Evolutionary conservation across 2,888 invertebrate species (phyloP).

Genomic region (Microctonus brassicae): DNA sequence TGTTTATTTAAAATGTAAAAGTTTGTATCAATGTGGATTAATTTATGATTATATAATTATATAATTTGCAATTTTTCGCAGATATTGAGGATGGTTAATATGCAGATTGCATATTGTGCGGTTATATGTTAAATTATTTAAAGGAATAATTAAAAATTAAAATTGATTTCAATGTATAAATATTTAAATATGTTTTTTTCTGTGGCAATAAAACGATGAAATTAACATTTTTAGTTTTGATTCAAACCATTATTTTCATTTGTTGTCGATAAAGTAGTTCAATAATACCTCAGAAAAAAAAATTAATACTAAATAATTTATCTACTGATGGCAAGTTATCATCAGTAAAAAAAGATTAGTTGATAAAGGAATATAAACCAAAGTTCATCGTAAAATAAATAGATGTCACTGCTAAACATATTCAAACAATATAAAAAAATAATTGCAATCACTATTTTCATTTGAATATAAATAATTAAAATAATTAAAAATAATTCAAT

Average conservation of each 20-base stretch:
- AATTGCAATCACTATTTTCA: neutral
- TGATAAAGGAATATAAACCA: neutral
- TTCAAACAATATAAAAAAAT: neutral
- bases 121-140: too few species aligned
- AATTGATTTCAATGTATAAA: too few species aligned
- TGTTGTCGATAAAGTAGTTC: neutral
- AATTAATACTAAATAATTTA: neutral
- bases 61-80: too few species aligned
- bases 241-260: neutral
- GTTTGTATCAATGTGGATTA: too few species aligned
- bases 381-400: neutral
- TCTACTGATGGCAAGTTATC: neutral
- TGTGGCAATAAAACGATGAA: too few species aligned
- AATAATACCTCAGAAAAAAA: neutral
- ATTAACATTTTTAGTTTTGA: too few species aligned
- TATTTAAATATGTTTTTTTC: too few species aligned
- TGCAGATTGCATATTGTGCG: too few species aligned
- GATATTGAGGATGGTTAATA: too few species aligned
- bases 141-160: too few species aligned
- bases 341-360: neutral
- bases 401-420: neutral
- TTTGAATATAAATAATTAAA: neutral
- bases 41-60: too few species aligned
- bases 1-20: too few species aligned
- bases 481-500: neutral